phyloP scores from a whole-genome alignment of 2,797 vertebrate genomes.

The Anas bahamensis region DNA sequence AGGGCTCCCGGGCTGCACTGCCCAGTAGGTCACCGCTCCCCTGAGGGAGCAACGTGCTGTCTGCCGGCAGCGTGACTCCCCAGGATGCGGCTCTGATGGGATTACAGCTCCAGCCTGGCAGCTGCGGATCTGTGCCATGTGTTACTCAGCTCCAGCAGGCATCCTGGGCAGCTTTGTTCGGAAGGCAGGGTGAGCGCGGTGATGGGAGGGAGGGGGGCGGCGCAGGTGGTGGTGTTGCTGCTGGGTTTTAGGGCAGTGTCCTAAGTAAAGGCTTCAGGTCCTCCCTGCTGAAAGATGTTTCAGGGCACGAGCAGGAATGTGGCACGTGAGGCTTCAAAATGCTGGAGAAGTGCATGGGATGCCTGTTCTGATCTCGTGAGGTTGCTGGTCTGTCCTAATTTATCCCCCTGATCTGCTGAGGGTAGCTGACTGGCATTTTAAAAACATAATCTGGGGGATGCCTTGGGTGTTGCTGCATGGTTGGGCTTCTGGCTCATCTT shows the following conservation, averaged over 20 bases:
- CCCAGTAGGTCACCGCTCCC: neutral
- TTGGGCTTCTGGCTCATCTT: neutral
- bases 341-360: neutral
- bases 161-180: neutral
- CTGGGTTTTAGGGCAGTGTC: neutral
- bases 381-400: neutral
- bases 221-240: neutral
- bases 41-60: neutral
- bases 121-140: neutral
- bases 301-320: neutral
- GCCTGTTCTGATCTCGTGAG: neutral
- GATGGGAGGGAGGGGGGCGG: neutral
- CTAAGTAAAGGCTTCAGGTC: neutral
- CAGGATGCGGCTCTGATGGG: neutral
- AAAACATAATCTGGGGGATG: neutral
- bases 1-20: neutral
- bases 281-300: neutral
- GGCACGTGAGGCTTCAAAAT: neutral
- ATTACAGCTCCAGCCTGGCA: neutral
- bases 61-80: neutral
- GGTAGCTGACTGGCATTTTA: neutral
- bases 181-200: neutral
- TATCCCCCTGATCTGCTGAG: neutral
- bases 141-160: neutral
- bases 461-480: neutral